A percentile compares a stretch with the other conserved stretches of the same genome.
These are phyloP conservation scores for Dendrolimus pini DNA, from an alignment of 2,888 invertebrate genomes.

Conservation along the genomic window DNA sequence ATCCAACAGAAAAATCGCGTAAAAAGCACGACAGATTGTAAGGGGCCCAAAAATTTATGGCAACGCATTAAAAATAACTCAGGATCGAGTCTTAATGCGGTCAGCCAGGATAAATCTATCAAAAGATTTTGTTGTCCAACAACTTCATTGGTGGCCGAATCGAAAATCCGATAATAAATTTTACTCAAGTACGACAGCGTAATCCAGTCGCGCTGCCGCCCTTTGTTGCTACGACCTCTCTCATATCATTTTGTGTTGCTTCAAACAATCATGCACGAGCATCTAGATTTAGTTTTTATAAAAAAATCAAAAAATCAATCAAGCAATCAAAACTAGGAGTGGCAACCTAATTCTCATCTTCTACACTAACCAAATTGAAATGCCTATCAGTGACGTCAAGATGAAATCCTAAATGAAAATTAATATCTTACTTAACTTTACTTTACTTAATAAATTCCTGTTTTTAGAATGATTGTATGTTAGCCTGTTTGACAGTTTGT, in stretches of 20 bases:
- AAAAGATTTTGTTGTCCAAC: constrained; percentile 77
- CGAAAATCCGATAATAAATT: constrained; percentile 77
- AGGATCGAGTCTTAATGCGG: constrained; percentile 67
- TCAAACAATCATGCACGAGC: constrained; percentile 49
- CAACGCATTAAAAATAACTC: constrained; percentile 67
- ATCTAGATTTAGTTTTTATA: background rate
- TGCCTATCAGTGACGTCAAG: no score
- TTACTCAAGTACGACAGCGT: constrained; percentile 75
- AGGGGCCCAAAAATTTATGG: constrained; percentile 60
- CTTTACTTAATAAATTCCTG: no score
- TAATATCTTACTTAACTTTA: no score
- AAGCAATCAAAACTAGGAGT: no score
- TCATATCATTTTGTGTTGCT: constrained; percentile 69
- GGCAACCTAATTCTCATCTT: no score
- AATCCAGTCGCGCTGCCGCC: constrained; percentile 71
- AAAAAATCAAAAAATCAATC: background rate
- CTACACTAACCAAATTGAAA: no score
- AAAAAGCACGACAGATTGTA: constrained; percentile 37
- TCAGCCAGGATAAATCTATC: constrained; percentile 75
- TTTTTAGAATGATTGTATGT: no score
- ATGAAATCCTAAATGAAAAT: no score
- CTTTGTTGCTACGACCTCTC: constrained; percentile 69
- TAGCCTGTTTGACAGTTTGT: no score
- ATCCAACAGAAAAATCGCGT: constrained; percentile 26
- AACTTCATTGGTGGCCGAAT: constrained; percentile 77